Conservation (phyloP, 2,113 vertebrate genomes). For the Pituophis catenifer region DNA sequence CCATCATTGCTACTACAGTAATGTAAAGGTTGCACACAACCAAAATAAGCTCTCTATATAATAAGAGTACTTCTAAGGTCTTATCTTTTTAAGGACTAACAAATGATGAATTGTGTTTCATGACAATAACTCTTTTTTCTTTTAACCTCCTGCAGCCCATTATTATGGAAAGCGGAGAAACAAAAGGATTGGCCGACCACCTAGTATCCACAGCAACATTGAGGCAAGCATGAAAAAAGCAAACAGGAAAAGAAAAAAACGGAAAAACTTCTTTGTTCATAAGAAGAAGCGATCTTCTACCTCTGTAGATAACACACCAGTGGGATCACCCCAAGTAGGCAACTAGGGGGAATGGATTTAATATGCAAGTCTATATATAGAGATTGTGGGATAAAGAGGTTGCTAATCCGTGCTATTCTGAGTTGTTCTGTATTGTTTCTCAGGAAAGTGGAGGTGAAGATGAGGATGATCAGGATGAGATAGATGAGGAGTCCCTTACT, state of each 20-base stretch:
- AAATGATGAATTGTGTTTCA: background rate
- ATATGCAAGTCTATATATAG: accelerated
- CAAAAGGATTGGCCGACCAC: slow-evolving; percentile 88
- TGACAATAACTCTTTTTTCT: slow-evolving; percentile 38
- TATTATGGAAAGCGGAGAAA: slow-evolving; percentile 95
- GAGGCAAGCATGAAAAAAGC: slow-evolving; percentile 90
- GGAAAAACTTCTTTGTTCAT: slow-evolving; percentile 95
- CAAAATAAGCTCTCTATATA: background rate
- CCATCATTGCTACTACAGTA: background rate
- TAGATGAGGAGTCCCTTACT: slow-evolving; percentile 88
- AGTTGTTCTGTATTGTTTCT: background rate
- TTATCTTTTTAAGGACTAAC: background rate
- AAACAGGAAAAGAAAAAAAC: slow-evolving; percentile 89
- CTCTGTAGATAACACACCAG: slow-evolving; percentile 91
- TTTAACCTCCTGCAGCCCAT: slow-evolving; percentile 77
- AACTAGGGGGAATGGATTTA: background rate
- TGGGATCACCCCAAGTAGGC: slow-evolving; percentile 90
- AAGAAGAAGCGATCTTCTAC: slow-evolving; percentile 93
- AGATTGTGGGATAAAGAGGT: slow-evolving; percentile 2
- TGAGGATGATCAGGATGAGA: slow-evolving; percentile 82
- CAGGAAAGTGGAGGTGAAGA: slow-evolving; percentile 93
- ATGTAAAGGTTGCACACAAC: background rate
- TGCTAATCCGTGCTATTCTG: background rate
- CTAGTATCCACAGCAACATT: slow-evolving; percentile 87
- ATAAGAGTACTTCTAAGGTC: background rate